A percentile compares a stretch with the other conserved stretches of the same genome.
These are phyloP conservation scores for Mionectes olivaceus DNA, from an alignment of 2,797 vertebrate genomes.

Conservation along the genomic window DNA sequence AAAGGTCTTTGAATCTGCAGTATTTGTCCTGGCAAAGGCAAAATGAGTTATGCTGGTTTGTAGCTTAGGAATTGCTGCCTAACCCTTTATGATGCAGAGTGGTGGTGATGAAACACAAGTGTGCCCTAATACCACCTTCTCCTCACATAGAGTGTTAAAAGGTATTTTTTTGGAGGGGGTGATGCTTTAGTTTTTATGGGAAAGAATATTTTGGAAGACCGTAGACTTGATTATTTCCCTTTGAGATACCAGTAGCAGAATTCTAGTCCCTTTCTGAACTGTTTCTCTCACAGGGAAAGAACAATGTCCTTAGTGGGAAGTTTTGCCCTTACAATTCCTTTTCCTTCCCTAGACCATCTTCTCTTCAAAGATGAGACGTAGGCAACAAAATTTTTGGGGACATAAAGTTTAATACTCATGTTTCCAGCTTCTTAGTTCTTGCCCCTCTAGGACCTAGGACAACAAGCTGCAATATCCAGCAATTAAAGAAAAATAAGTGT, in stretches of 20 bases:
- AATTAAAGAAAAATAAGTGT: constrained; percentile 49
- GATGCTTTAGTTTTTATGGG: neutral
- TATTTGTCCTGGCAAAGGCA: neutral
- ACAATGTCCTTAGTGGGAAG: neutral
- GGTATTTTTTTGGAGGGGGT: neutral
- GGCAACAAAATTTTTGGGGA: neutral
- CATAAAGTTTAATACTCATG: neutral
- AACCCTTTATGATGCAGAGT: neutral
- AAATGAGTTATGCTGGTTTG: neutral
- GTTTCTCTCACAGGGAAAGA: neutral
- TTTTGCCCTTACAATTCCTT: neutral
- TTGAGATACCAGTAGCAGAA: neutral
- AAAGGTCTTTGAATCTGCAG: neutral
- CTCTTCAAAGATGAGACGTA: neutral
- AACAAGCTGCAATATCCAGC: constrained; percentile 8
- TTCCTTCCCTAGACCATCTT: neutral
- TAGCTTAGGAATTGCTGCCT: neutral
- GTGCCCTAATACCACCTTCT: neutral
- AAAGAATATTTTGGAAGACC: neutral
- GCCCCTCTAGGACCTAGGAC: neutral
- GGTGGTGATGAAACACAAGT: neutral
- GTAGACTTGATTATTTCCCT: neutral
- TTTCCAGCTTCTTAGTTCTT: constrained; percentile 13
- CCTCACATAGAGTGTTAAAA: neutral
- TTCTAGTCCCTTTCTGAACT: neutral